phyloP scores from a whole-genome alignment of 2,797 vertebrate species.

The Fistularia commersonii region DNA sequence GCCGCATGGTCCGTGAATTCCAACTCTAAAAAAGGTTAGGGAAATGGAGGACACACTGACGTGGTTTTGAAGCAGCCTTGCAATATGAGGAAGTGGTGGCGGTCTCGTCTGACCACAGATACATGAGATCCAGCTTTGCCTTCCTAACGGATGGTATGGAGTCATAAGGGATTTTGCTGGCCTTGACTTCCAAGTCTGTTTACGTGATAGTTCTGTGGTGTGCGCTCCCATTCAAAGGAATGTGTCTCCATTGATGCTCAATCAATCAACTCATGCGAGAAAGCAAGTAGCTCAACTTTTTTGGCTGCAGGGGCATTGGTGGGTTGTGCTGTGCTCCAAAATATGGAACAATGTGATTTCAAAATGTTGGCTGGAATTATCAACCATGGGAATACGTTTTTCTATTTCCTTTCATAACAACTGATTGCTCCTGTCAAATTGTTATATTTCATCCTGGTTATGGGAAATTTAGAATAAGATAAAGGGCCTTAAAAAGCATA shows the following conservation, averaged over 20 bases:
- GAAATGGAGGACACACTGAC: conserved; percentile 66
- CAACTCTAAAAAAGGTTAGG: conserved; percentile 55
- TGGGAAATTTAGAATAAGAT: too few species aligned
- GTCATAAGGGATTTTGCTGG: conserved; percentile 74
- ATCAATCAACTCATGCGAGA: conserved; percentile 69
- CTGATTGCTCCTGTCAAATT: not conserved
- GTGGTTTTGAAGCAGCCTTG: conserved; percentile 72
- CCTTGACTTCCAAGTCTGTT: conserved; percentile 77
- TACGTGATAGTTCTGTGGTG: conserved; percentile 65
- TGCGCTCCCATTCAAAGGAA: conserved; percentile 52
- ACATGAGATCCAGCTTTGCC: conserved; percentile 76
- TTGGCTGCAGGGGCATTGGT: conserved; percentile 45
- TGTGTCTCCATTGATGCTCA: conserved; percentile 71
- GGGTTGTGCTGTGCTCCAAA: conserved; percentile 42
- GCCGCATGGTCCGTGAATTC: conserved; percentile 72
- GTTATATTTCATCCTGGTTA: too few species aligned
- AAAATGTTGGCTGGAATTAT: conserved; percentile 29
- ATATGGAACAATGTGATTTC: conserved; percentile 44
- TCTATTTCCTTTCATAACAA: conserved; percentile 8
- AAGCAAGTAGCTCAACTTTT: conserved; percentile 28
- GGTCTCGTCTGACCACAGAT: conserved; percentile 79
- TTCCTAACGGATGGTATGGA: conserved; percentile 74
- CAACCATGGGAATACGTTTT: conserved; percentile 21
- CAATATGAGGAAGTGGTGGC: conserved; percentile 79
- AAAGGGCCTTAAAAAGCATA: not conserved